Conservation (phyloP, 2,113 vertebrate genomes). For the Lampris megalopsis region DNA sequence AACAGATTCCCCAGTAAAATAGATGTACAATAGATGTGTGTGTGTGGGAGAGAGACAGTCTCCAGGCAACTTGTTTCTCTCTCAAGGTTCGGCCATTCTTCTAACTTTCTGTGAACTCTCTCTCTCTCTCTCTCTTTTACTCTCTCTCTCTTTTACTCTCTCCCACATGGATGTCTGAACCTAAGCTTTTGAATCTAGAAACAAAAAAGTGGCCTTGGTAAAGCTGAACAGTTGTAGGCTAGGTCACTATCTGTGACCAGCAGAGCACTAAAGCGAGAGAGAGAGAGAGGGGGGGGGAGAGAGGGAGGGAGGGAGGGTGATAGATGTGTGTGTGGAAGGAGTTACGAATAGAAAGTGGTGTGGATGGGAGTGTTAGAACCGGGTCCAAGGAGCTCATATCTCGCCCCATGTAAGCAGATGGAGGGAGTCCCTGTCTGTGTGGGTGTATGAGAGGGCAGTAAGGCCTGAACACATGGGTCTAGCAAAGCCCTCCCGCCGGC, state of each 20-base stretch:
- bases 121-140: constrained; percentile 2
- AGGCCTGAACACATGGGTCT: constrained; percentile 46
- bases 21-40: background rate
- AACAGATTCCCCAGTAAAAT: constrained; percentile 49
- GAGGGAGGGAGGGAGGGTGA: background rate
- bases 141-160: constrained; percentile 13
- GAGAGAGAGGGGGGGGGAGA: constrained; percentile 13
- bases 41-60: background rate
- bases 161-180: constrained; percentile 38
- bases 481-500: constrained; percentile 45
- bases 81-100: background rate
- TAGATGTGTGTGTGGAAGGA: too few relatives aligned
- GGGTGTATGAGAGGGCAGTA: constrained; percentile 15
- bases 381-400: too few relatives aligned
- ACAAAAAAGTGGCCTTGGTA: constrained; percentile 41
- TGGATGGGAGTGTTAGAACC: too few relatives aligned
- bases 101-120: constrained; percentile 17
- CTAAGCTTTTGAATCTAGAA: constrained; percentile 28
- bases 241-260: constrained; percentile 70
- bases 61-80: background rate
- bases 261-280: constrained; percentile 59
- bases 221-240: constrained; percentile 44
- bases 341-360: too few relatives aligned
- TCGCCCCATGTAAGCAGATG: too few relatives aligned
- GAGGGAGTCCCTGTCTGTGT: constrained; percentile 49